Base-by-base conservation (phyloP, 2,797 vertebrate genomes). In the Telmatherina bonti region DNA sequence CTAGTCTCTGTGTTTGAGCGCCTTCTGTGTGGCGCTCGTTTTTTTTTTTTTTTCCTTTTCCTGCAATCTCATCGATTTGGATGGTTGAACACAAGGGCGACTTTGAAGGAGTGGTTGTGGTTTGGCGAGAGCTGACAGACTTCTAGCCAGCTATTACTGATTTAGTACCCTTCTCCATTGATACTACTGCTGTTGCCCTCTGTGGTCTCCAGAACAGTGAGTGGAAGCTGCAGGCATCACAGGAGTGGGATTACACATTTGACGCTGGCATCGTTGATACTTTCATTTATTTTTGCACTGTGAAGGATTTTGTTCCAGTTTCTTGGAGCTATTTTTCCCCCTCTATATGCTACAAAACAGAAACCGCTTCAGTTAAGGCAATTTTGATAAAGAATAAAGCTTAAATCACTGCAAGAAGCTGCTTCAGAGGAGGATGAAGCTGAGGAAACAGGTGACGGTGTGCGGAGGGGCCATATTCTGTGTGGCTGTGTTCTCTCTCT, bases 391-490 rank as follows among this genome's bases (percentile, higher is more conserved):
- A 41, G 22, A 66, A 12, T 15, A 29, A n/a, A 8, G n/a, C n/a
- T n/a, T 45, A n/a, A 45, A 20, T n/a, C 7, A 3, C 7, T 9
- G 20, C 43, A 45, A 51, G 62, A 74, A 45, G 56, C 33, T 2
- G 24, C 79, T 76, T 79, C 76, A 67, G 65, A 74, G 57, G 84
- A 94, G 83, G 70, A 99, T 99, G 97, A 99, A 98, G 95, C 95
- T 99, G 88, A 98, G 97, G 91, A 99, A 99, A 93, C 97, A 98
- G 93, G 96, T 99, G 93, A 99, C 97, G 0, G 96, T 99, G 70
- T 99, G 97, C 11, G 97, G 98, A 52, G 98, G 97, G 66, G 97
- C 96, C 81, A 96, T 98, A 91, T 99, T 99, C 93, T 99, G 98
- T 59, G 97, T 99, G 92, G 98, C 98, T 0, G 98, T 99, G 62